Conservation (phyloP, 2,888 invertebrate genomes). For the Maniola hyperantus region DNA sequence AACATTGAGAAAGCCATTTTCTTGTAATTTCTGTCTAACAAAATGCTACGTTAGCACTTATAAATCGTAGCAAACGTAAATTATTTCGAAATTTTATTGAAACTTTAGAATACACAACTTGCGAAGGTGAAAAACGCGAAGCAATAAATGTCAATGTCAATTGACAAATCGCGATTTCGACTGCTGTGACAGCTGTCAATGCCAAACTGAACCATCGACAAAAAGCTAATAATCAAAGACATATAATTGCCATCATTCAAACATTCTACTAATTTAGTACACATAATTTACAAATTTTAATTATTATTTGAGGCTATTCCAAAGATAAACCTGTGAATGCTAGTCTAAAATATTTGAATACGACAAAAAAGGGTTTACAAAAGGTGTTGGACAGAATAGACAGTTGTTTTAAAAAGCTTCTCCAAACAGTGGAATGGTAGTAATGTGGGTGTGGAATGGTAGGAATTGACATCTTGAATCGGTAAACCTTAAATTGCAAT, state of each 20-base stretch:
- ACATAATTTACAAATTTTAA: too few relatives aligned
- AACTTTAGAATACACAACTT: not conserved
- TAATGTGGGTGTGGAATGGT: not conserved
- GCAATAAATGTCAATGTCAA: slow-evolving; percentile 6
- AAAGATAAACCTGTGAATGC: not conserved
- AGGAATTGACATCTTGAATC: not conserved
- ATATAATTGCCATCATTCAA: not conserved
- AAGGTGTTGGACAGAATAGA: too few relatives aligned
- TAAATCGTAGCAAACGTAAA: not conserved
- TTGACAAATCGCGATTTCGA: not conserved
- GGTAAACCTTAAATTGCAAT: slow-evolving; percentile 41
- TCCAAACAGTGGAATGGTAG: too few relatives aligned
- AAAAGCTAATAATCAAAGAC: not conserved
- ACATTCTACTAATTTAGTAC: not conserved
- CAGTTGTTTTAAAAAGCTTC: too few relatives aligned
- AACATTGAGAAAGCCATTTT: slow-evolving; percentile 74
- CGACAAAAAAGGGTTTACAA: too few relatives aligned
- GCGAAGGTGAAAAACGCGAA: not conserved
- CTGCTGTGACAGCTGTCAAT: not conserved
- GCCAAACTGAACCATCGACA: not conserved
- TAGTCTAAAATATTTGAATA: too few relatives aligned
- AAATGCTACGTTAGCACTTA: slow-evolving; percentile 7
- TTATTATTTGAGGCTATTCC: too few relatives aligned
- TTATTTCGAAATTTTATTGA: slow-evolving; percentile 1
- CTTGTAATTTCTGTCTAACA: slow-evolving; percentile 13